Evolutionary conservation across 2,888 invertebrate genomes (phyloP), one percentile per base, ranked within the genome.

Genomic region (Meloe dianella): DNA sequence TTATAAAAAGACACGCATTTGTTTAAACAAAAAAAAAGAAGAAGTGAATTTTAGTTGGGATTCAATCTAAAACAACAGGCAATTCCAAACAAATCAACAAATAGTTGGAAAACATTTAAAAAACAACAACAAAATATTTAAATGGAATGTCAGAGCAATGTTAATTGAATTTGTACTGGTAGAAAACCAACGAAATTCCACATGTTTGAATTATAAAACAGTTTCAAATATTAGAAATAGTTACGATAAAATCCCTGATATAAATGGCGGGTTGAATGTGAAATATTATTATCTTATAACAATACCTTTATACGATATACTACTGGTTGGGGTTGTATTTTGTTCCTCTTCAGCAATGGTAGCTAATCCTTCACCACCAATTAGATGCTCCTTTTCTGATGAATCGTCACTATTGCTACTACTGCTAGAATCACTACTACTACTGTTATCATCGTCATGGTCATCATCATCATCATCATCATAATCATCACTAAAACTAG

Each of bases 301-400:
- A 20, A 57, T 69, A 70, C 68, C 70, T 70, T 66, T 63, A 35
- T 64, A 66, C 6, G 71, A 71, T 32, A 66, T 58, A 29, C 72
- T 67, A 71, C 77, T 78, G 71, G 77, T 77, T 12, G 73, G 71
- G 7, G 77, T 77, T 59, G 61, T 71, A 66, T 69, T 74, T 17
- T 79, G 74, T 22, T 74, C 72, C 72, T 80, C 84, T 71, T 84
- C 84, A 30, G 82, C 79, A 67, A 84, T 84, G 8, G 84, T 84
- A 56, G 81, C 82, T 73, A 84, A 71, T 32, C 82, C 83, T 58
- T 80, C 81, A 62, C 77, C 77, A 51, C 79, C 76, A 65, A 80
- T 73, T 67, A 80, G 78, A 61, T 80, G 80, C 57, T 78, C 76
- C 62, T 77, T 78, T n/a, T 76, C 77, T 38, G 79, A 81, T 64